Percentiles rank a stretch among this genome's conserved stretches.
phyloP scores from a whole-genome alignment of 1,140 invertebrate species.

The Goniozus legneri region DNA sequence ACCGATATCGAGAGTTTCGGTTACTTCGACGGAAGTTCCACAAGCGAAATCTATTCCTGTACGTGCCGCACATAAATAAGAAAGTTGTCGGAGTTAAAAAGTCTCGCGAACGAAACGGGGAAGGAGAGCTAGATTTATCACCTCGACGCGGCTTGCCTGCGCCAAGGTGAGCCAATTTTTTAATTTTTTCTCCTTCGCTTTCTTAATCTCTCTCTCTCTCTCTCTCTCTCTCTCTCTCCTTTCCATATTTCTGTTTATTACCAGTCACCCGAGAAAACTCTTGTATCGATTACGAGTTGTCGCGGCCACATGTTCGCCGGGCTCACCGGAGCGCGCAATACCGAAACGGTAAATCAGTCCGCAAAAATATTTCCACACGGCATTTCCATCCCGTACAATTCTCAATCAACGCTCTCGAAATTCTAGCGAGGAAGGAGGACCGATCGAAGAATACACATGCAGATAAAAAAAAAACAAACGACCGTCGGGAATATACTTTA shows the following conservation, averaged over 20 bases:
- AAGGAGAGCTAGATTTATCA: slow-evolving; percentile 24
- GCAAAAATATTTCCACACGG: no score
- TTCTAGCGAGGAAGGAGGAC: no score
- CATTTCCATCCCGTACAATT: no score
- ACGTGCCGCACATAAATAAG: slow-evolving; percentile 44
- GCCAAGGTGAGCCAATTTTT: neutral
- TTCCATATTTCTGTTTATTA: no score
- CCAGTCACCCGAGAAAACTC: neutral
- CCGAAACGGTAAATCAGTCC: no score
- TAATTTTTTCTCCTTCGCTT: neutral
- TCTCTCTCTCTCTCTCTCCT: neutral
- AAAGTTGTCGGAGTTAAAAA: slow-evolving; percentile 45
- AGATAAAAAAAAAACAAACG: neutral
- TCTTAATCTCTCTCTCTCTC: neutral
- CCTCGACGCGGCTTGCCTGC: slow-evolving; percentile 7
- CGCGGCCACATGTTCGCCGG: no score
- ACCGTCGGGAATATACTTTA: slow-evolving; percentile 49
- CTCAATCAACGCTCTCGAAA: no score
- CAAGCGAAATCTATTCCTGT: slow-evolving; percentile 39
- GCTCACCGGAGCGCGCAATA: no score
- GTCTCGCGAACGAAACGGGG: slow-evolving; percentile 26
- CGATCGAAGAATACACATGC: neutral
- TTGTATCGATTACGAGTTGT: no score
- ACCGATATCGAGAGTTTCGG: slow-evolving; percentile 11
- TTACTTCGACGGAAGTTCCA: slow-evolving; percentile 18